Conservation (phyloP, 2,888 invertebrate genomes). For the Pharmacophagus antenor region DNA sequence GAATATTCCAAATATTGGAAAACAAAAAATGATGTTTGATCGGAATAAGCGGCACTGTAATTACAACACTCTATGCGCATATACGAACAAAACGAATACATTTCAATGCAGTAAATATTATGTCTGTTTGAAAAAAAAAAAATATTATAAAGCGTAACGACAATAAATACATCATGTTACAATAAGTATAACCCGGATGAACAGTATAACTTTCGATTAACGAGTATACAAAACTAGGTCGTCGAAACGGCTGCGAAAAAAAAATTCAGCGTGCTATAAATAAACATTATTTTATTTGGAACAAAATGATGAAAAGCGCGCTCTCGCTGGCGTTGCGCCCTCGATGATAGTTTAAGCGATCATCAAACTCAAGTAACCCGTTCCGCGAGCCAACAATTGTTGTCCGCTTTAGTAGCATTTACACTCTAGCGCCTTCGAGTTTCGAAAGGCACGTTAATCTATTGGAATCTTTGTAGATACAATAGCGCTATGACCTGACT, state of each 20-base stretch:
- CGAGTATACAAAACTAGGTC: conserved; percentile 1
- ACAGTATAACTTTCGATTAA: background rate
- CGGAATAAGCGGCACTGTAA: too few species aligned
- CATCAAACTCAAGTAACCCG: conserved; percentile 25
- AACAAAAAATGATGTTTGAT: too few species aligned
- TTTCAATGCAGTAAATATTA: too few species aligned
- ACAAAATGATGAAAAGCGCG: conserved; percentile 18
- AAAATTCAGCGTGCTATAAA: background rate
- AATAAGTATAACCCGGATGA: background rate
- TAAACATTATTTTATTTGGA: conserved; percentile 20
- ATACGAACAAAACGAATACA: too few species aligned
- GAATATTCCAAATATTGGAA: too few species aligned
- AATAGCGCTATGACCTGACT: background rate
- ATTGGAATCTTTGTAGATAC: background rate
- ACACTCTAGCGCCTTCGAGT: conserved; percentile 20
- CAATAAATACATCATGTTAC: background rate
- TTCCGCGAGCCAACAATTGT: conserved; percentile 22
- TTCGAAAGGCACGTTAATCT: conserved; percentile 27
- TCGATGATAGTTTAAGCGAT: conserved; percentile 25
- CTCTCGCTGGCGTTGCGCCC: background rate
- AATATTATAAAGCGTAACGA: background rate
- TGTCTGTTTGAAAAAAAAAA: too few species aligned
- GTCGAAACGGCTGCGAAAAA: background rate
- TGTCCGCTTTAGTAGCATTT: conserved; percentile 24
- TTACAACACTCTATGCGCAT: too few species aligned